A percentile compares a stretch with the other conserved stretches of the same genome.
phyloP scores from a whole-genome alignment of 2,113 vertebrate genomes.

The Zosterops japonicus region DNA sequence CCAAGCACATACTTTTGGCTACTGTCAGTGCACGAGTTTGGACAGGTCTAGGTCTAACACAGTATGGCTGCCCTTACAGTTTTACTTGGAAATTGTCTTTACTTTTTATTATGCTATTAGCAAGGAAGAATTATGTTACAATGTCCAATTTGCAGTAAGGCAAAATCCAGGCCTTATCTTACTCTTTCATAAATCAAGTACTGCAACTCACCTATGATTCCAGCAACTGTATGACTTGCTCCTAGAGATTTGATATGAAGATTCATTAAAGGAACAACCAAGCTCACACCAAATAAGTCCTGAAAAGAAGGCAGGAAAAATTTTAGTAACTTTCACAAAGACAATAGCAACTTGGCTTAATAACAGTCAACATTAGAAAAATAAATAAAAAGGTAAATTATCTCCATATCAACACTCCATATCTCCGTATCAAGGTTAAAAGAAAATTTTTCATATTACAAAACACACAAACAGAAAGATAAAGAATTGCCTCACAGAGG shows the following conservation, averaged over 20 bases:
- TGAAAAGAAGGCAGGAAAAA: conserved; percentile 57
- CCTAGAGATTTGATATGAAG: conserved; percentile 91
- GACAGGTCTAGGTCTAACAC: neutral
- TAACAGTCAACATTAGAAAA: neutral
- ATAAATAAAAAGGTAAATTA: neutral
- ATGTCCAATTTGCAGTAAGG: neutral
- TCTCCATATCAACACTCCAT: neutral
- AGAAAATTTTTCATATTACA: neutral
- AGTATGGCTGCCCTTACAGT: neutral
- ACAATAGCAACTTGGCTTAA: neutral
- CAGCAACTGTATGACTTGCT: conserved; percentile 89
- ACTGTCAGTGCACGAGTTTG: neutral
- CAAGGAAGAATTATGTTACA: neutral
- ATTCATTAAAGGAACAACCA: conserved; percentile 91
- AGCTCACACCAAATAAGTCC: conserved; percentile 97
- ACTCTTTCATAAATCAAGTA: neutral
- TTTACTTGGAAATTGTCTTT: neutral
- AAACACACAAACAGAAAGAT: neutral
- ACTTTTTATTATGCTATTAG: neutral
- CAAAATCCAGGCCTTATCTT: neutral
- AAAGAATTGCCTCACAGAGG: neutral
- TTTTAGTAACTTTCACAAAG: neutral
- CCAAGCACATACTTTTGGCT: neutral
- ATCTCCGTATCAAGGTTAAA: neutral
- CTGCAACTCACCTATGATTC: conserved; percentile 84